These are phyloP conservation scores for Drosophila sproati DNA, from an alignment of 1,140 invertebrate genomes.

Conservation along the genomic window DNA sequence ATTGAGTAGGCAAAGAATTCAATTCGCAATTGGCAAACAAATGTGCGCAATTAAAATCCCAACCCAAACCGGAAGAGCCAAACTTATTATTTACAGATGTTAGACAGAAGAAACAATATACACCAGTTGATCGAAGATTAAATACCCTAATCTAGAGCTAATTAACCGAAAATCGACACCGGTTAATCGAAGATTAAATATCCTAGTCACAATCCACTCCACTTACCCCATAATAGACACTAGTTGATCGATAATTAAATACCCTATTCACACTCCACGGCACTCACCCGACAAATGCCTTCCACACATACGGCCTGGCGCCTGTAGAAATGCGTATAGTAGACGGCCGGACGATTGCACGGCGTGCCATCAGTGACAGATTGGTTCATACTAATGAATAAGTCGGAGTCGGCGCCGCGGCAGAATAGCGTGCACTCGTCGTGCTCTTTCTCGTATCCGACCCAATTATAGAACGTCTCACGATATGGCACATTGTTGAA, in stretches of 20 bases:
- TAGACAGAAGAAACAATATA: conserved; percentile 9
- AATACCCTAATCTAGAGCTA: neutral
- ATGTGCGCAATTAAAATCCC: conserved; percentile 43
- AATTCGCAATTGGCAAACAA: conserved; percentile 39
- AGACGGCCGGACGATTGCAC: conserved; percentile 87
- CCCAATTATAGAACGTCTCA: conserved; percentile 92
- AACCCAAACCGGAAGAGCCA: conserved; percentile 29
- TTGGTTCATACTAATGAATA: conserved; percentile 93
- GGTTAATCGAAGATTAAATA: neutral
- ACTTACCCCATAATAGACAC: neutral
- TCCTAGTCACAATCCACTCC: neutral
- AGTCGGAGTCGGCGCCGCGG: conserved; percentile 90
- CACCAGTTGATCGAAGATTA: neutral
- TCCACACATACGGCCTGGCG: conserved; percentile 91
- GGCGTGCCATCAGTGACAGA: conserved; percentile 93
- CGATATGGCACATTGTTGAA: conserved; percentile 92
- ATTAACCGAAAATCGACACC: neutral
- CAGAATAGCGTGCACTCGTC: conserved; percentile 92
- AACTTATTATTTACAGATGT: conserved; percentile 40
- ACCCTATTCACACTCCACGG: neutral
- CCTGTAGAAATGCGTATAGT: conserved; percentile 82
- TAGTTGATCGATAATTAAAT: neutral
- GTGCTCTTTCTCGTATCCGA: conserved; percentile 90
- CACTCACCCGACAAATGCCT: conserved; percentile 92
- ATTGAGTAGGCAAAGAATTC: conserved; percentile 32